Conservation (phyloP, 2,888 invertebrate species). For the Ochlodes sylvanus region DNA sequence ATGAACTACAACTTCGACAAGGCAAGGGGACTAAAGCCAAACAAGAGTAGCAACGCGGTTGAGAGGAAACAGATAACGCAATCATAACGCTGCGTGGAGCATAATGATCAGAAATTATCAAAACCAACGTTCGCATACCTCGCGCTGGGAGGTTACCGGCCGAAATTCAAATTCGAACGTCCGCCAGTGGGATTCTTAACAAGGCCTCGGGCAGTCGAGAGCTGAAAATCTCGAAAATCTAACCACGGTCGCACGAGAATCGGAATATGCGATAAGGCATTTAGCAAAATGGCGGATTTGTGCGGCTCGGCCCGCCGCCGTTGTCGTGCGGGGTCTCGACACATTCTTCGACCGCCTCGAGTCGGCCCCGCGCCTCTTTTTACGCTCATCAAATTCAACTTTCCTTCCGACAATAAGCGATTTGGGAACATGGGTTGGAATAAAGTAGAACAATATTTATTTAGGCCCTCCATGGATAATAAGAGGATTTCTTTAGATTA, state of each 20-base stretch:
- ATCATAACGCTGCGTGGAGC: conserved; percentile 33
- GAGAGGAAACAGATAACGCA: conserved; percentile 14
- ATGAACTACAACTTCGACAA: background rate
- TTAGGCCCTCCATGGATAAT: conserved; percentile 11
- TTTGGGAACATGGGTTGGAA: conserved; percentile 12
- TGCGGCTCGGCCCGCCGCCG: conserved; percentile 38
- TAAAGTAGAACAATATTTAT: conserved; percentile 15
- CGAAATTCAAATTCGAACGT: conserved; percentile 66
- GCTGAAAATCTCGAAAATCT: conserved; percentile 81
- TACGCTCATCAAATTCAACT: conserved; percentile 5
- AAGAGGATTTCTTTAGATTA: conserved; percentile 8
- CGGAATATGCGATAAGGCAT: conserved; percentile 79
- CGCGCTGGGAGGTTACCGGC: conserved; percentile 55
- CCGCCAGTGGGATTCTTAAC: conserved; percentile 73
- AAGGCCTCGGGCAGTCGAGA: conserved; percentile 63
- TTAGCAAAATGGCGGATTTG: conserved; percentile 64
- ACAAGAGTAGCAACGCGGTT: conserved; percentile 3
- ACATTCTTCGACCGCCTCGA: conserved; percentile 49
- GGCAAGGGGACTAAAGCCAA: background rate
- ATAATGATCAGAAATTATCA: conserved; percentile 47
- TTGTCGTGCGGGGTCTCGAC: conserved; percentile 39
- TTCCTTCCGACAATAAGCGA: conserved; percentile 15
- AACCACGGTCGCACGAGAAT: conserved; percentile 73
- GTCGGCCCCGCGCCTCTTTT: background rate
- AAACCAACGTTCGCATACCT: conserved; percentile 55